Base-by-base conservation (phyloP, 2,888 invertebrate genomes). In the Andrena praecox region DNA sequence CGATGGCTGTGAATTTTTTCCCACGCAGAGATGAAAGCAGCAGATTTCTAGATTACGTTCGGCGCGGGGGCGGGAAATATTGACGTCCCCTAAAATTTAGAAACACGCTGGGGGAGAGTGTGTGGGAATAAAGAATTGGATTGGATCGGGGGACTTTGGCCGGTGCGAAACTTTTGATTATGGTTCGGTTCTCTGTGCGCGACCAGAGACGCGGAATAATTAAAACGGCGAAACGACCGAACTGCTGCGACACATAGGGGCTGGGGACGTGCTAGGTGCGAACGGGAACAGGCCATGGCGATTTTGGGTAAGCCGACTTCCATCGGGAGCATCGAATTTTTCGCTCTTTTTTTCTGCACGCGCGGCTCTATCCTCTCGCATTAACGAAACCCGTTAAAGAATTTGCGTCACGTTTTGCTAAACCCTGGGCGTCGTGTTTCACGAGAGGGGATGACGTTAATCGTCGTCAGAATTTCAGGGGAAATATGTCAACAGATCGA, bases 181-280 rank as follows among this genome's bases (percentile, higher is more conserved):
- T 71, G 50, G 72, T 56, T 33, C 42, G 62, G 70, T 82, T 77
- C 56, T 42, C 72, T 62, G 56, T 66, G 31, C 66, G 31, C 66
- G 20, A 10, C n/a, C 20, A 60, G 78, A 85, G 81, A 87, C 85
- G 84, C 79, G 77, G 85, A 87, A 85, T 87, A 88, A 89, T 88
- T 83, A 85, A 90, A 90, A 89, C 73, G 66, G 71, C 24, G 78
- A 68, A 64, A 80, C 68, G 68, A 3, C 63, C 63, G 62, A n/a
- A 52, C 10, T 64, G 67, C 54, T 54, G 70, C 77, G 31, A 78
- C 75, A 66, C 72, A 72, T 63, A 59, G 68, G 20, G 1, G 54
- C 3, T 50, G 35, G 24, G 54, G n/a, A 60, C 59, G 68, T 67
- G 72, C 60, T 48, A 52, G 42, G 10, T 29, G 35, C 29, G 24